Base-by-base conservation (phyloP, 2,888 invertebrate species). In the Caenorhabditis sp. region DNA sequence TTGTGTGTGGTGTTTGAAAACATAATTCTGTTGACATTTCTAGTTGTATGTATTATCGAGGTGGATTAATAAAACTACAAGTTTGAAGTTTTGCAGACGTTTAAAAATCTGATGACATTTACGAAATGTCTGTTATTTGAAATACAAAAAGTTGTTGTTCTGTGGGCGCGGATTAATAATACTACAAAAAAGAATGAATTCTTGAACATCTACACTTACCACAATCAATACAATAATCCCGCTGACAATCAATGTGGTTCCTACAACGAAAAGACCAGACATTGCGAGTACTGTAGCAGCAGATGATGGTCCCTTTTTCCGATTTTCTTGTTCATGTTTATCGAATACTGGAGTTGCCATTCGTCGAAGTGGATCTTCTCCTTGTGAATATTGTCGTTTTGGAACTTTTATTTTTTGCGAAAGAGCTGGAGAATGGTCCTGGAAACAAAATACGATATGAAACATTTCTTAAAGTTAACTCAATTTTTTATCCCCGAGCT, bases 201-300 rank as follows among this genome's bases (percentile, higher is more conserved):
- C 50, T 50, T 50, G 17, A 53, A 27, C 31, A 20, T n/a, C n/a
- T n/a, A n/a, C n/a, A 73, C 82, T 71, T 67, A 87, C 86, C 76
- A 83, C 76, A 54, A 84, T 78, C 38, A 87, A 75, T 38, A 87
- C 85, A 63, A 87, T 71, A 20, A 87, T 72, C 27, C 87, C 87
- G 66, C 84, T 84, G 59, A 82, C 60, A 69, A 86, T 81, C 49
- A 87, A 76, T 43, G 78, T 75, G 10, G 85, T 67, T 36, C 87
- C 87, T 66, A 84, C 83, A 23, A 87, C 79, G 73, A 87, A 87
- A 23, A 87, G 78, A 8, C 86, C 87, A 20, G 85, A 80, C 75
- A 87, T 76, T 8, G 85, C 79, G 36, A 87, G 78, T 3, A 87
- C 87, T 25, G 87, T 87, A 0, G 81, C 80, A 0, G 83, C 82